phyloP scores from a whole-genome alignment of 2,113 vertebrate genomes.

The Mustela lutreola region DNA sequence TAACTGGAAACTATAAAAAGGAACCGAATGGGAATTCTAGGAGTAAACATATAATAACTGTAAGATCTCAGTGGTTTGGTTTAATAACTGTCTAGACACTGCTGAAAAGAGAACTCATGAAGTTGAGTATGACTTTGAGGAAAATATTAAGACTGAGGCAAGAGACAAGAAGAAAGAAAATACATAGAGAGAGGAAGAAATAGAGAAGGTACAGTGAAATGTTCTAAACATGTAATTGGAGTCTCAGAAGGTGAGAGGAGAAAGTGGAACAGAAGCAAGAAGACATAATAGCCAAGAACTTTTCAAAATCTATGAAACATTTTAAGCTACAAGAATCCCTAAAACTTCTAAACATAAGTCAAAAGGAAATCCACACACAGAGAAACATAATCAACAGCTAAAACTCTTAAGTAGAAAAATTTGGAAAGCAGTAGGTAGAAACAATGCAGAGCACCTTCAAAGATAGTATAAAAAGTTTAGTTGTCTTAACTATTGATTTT shows the following conservation, averaged over 20 bases:
- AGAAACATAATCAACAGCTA: background rate
- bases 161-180: background rate
- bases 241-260: background rate
- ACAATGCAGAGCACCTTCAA: background rate
- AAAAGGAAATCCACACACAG: background rate
- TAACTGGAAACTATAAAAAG: conserved; percentile 13
- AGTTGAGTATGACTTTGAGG: background rate
- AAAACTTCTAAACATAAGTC: background rate
- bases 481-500: background rate
- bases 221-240: background rate
- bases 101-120: background rate
- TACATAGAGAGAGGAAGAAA: background rate
- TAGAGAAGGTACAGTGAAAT: background rate
- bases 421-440: background rate
- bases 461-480: background rate
- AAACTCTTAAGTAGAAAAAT: background rate
- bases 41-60: background rate
- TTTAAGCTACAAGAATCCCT: background rate
- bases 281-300: background rate
- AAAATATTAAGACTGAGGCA: background rate
- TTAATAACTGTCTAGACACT: background rate
- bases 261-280: background rate
- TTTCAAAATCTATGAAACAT: background rate
- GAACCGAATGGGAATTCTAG: background rate
- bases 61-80: background rate